These are phyloP conservation scores for Cryptoprocta ferox DNA, from an alignment of 2,797 vertebrate genomes.

Conservation along the genomic window DNA sequence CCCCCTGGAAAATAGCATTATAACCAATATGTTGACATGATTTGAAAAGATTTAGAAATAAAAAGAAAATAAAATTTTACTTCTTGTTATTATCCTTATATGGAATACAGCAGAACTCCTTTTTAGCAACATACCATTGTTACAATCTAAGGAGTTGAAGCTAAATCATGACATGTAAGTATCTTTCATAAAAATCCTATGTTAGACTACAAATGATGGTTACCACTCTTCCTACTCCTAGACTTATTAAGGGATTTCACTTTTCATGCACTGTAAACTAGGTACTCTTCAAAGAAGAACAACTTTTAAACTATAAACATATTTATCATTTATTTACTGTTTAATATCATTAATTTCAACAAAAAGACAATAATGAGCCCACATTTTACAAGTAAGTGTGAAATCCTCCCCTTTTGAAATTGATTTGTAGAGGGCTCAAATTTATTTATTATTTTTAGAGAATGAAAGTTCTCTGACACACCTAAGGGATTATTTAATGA, in stretches of 20 bases:
- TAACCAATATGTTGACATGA: background rate
- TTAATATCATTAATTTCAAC: slow-evolving; percentile 21
- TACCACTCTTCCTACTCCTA: background rate
- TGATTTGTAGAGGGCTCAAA: background rate
- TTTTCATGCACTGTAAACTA: background rate
- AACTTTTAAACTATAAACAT: background rate
- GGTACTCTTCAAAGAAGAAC: background rate
- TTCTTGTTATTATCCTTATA: background rate
- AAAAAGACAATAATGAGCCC: background rate
- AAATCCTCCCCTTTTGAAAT: background rate
- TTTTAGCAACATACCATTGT: slow-evolving; percentile 9
- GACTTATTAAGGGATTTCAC: background rate
- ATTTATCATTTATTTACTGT: slow-evolving; percentile 1
- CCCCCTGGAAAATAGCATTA: background rate
- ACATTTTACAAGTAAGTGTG: slow-evolving; percentile 5
- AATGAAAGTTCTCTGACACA: slow-evolving; percentile 13
- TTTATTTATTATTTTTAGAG: background rate
- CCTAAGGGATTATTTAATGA: slow-evolving; percentile 12
- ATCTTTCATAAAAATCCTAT: slow-evolving; percentile 3
- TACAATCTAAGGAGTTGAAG: background rate
- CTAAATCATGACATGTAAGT: background rate
- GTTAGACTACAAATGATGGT: background rate
- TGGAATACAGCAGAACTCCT: background rate
- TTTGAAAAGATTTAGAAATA: slow-evolving; percentile 49
- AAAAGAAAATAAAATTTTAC: slow-evolving; percentile 1